Base-by-base conservation (phyloP, 1,140 invertebrate species). In the Cyrtorhinus lividipennis region DNA sequence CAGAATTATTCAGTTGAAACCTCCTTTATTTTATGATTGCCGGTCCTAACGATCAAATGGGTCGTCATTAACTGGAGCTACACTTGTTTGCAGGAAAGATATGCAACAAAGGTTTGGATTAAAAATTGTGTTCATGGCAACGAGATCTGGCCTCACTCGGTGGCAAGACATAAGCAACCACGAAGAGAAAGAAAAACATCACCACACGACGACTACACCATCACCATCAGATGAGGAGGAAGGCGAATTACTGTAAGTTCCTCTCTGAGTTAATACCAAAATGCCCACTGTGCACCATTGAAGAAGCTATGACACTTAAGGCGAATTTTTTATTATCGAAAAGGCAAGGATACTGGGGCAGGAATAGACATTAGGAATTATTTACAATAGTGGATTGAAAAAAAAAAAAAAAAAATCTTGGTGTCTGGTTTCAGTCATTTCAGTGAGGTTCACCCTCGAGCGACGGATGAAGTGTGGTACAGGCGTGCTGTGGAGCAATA, bases 381-480 rank as follows among this genome's bases (percentile, higher is more conserved):
- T n/a, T n/a, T n/a, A n/a, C n/a, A n/a, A n/a, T n/a, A n/a, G n/a
- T n/a, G n/a, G n/a, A n/a, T n/a, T n/a, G n/a, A n/a, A n/a, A n/a
- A n/a, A n/a, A n/a, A n/a, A n/a, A n/a, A n/a, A n/a, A n/a, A n/a
- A n/a, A n/a, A n/a, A n/a, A n/a, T n/a, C n/a, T n/a, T n/a, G n/a
- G n/a, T n/a, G n/a, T n/a, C n/a, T n/a, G n/a, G n/a, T 70, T 73
- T 15, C 67, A 80, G 79, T 38, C 72, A 75, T 62, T 81, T 81
- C 67, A 73, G 75, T 60, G 69, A 76, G 56, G 73, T 80, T 48
- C 82, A 88, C 72, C 86, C 83, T 3, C 76, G 81, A 59, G 86
- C 92, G 0, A 92, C 91, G 46, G 90, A 96, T 71, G 92, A 95
- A 72, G 79, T 90, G 5, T 96, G 92, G 88, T 98, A 98, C 72